These are phyloP conservation scores for Julus scandinavius DNA, from an alignment of 2,888 invertebrate species.

Conservation along the genomic window DNA sequence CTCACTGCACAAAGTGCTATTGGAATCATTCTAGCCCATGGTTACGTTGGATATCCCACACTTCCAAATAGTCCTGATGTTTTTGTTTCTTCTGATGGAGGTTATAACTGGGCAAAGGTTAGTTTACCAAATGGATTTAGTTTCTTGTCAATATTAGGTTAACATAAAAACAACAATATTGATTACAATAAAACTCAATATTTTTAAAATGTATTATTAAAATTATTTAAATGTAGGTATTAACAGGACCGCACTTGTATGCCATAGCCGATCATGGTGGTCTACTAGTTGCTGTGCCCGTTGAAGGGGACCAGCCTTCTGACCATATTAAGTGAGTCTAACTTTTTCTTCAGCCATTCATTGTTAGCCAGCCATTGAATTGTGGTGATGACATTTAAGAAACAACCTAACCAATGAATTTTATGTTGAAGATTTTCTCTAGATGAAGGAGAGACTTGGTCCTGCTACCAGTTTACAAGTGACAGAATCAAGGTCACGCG, in stretches of 20 bases:
- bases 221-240: constrained; percentile 29
- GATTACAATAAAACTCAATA: too few species aligned
- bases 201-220: neutral
- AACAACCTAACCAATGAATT: neutral
- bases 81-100: constrained; percentile 57
- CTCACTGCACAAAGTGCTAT: constrained; percentile 54
- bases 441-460: constrained; percentile 57
- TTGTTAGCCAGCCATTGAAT: too few species aligned
- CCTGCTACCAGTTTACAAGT: constrained; percentile 54
- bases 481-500: constrained; percentile 54
- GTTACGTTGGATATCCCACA: constrained; percentile 1
- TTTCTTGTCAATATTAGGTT: neutral
- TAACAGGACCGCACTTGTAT: constrained; percentile 57
- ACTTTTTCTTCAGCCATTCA: neutral
- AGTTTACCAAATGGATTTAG: neutral
- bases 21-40: constrained; percentile 56
- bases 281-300: constrained; percentile 55
- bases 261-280: constrained; percentile 58
- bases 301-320: constrained; percentile 18
- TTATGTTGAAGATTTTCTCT: constrained; percentile 55
- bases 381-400: too few species aligned
- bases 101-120: constrained; percentile 57
- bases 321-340: constrained; percentile 54
- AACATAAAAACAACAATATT: too few species aligned
- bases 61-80: constrained; percentile 50